Conservation (phyloP, 30 jellyfish, hydroid and myxozoan species). For the Aurelia sp. region DNA sequence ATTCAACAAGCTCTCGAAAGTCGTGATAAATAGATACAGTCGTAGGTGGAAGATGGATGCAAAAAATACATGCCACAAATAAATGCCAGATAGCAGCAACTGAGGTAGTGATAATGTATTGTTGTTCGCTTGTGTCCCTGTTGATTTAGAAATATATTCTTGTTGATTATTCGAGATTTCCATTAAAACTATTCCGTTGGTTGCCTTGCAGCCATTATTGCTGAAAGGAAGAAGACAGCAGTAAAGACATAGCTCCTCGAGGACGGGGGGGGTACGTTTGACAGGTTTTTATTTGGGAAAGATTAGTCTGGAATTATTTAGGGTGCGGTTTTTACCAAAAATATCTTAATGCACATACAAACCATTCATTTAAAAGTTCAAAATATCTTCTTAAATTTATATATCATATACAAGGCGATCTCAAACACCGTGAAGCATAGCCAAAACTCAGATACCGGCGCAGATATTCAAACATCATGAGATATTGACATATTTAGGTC, state of each 20-base stretch:
- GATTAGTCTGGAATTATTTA: too few relatives aligned
- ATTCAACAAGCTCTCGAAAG: conserved; percentile 57
- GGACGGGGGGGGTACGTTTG: too few relatives aligned
- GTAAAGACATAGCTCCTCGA: background rate
- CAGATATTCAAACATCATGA: too few relatives aligned
- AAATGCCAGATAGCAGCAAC: conserved; percentile 57
- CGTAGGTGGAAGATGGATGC: conserved; percentile 48
- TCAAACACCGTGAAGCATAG: too few relatives aligned
- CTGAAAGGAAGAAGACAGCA: conserved; percentile 3
- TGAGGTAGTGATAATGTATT: conserved; percentile 11
- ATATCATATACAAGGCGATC: too few relatives aligned
- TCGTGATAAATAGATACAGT: conserved; percentile 52
- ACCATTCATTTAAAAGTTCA: too few relatives aligned
- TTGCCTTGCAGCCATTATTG: conserved; percentile 6
- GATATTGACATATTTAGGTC: too few relatives aligned
- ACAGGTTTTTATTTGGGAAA: too few relatives aligned
- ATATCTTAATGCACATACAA: too few relatives aligned
- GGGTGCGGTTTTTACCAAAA: too few relatives aligned
- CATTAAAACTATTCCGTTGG: background rate
- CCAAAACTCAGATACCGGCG: too few relatives aligned
- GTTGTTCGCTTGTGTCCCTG: conserved; percentile 8
- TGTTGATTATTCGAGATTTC: background rate
- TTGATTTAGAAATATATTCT: conserved; percentile 1
- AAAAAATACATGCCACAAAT: conserved; percentile 67
- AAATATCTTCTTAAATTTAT: too few relatives aligned